Base-by-base conservation (phyloP, 2,888 invertebrate genomes). In the Nysson spinosus region DNA sequence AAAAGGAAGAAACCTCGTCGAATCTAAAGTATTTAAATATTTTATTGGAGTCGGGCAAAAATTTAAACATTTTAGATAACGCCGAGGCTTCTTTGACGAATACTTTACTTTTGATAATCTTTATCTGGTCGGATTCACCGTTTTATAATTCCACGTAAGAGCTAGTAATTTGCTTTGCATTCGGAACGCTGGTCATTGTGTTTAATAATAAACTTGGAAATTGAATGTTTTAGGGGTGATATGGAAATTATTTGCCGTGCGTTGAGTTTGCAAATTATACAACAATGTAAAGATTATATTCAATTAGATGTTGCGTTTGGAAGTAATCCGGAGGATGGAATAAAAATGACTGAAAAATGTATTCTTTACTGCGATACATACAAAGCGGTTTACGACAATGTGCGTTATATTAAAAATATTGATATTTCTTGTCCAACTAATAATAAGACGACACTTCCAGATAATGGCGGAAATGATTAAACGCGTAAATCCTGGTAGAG, bases 101-200 rank as follows among this genome's bases (percentile, higher is more conserved):
- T 47, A 87, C 90, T 32, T 81, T 91, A 6, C 87, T 88, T 68
- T 74, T 88, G 4, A 87, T 90, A 37, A 81, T 89, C 60, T 88
- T 89, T 66, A 89, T 91, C 63, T 90, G 90, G 89, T 83, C 85
- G 16, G 89, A 90, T 77, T 90, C 91, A 0, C 87, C 89, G 26
- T 90, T 89, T 81, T 91, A 90, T 77, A 89, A 88, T 52, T 85
- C 9, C 2, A 42, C 24, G 72, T 73, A 43, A 16, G 49, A 14
- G 11, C 1, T 7, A 3, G 28, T n/a, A 3, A 9, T 1, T 32
- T 24, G n/a, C n/a, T n/a, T n/a, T n/a, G n/a, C n/a, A 26, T 49
- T 7, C 14, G 16, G 7, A 7, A 12, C 11, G 3, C 6, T 32
- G 17, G 35, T 16, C 0, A 22, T 37, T 35, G n/a, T 14, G 7